phyloP scores from a whole-genome alignment of 2,888 invertebrate species.

The Melolontha melolontha region DNA sequence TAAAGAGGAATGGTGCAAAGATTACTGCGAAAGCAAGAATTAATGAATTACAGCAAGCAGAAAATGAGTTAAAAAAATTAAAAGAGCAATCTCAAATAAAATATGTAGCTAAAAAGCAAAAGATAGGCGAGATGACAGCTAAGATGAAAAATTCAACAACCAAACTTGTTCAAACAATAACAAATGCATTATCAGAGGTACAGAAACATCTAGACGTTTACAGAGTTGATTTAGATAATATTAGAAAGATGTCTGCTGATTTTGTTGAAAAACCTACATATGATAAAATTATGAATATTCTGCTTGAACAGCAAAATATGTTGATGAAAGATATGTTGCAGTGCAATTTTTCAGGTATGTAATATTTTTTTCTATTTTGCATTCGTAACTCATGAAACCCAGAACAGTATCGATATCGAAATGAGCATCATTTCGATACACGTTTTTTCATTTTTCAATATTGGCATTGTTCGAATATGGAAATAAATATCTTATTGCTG shows the following conservation, averaged over 20 bases:
- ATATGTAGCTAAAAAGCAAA: conserved; percentile 9
- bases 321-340: conserved; percentile 36
- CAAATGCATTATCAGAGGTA: conserved; percentile 21
- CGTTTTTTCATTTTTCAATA: no score
- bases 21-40: conserved; percentile 1
- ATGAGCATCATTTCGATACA: no score
- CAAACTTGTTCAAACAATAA: conserved; percentile 29
- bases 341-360: conserved; percentile 4
- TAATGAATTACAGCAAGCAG: conserved; percentile 24
- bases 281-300: conserved; percentile 33
- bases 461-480: no score
- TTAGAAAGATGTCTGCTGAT: conserved; percentile 1
- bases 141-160: conserved; percentile 30
- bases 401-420: no score
- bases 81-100: conserved; percentile 14
- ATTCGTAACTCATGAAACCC: no score
- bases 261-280: conserved; percentile 20
- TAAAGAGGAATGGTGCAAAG: conserved; percentile 6
- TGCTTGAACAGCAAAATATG: conserved; percentile 32
- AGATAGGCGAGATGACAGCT: conserved; percentile 17
- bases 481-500: no score
- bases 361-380: no score
- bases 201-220: conserved; percentile 20
- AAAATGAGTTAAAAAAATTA: conserved; percentile 16
- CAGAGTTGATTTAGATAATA: conserved; percentile 17